Conservation (phyloP, 2,888 invertebrate species). For the Heteromyza rotundicornis region DNA sequence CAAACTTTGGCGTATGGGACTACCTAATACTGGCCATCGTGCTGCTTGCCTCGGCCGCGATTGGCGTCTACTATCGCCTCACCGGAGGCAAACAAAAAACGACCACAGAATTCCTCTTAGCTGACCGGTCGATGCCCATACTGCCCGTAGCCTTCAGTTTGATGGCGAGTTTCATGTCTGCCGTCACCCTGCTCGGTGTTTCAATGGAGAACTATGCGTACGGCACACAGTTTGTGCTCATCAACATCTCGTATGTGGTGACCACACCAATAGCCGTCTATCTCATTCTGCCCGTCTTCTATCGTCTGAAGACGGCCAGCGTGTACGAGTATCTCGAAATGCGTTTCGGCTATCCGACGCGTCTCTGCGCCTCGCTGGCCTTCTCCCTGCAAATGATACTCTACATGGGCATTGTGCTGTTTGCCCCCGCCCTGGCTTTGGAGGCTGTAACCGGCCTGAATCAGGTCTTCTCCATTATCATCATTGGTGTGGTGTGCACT, state of each 20-base stretch:
- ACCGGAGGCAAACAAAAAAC: conserved; percentile 87
- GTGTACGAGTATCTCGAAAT: conserved; percentile 92
- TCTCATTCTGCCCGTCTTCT: conserved; percentile 85
- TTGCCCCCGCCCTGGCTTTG: conserved; percentile 90
- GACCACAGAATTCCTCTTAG: conserved; percentile 83
- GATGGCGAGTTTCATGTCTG: conserved; percentile 95
- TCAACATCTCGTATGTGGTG: conserved; percentile 77
- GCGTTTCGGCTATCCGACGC: conserved; percentile 79
- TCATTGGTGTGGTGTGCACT: conserved; percentile 74
- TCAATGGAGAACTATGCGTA: conserved; percentile 85
- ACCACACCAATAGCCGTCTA: conserved; percentile 80
- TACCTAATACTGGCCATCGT: conserved; percentile 77
- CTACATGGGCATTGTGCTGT: conserved; percentile 90
- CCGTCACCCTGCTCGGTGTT: conserved; percentile 86
- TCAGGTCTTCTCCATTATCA: conserved; percentile 73
- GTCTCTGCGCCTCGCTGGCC: conserved; percentile 80
- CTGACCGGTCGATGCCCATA: conserved; percentile 80
- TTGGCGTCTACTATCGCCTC: conserved; percentile 85
- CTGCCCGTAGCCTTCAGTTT: conserved; percentile 84
- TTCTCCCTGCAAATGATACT: conserved; percentile 90
- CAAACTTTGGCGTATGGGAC: conserved; percentile 72
- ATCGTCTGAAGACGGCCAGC: conserved; percentile 81
- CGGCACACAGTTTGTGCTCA: conserved; percentile 80
- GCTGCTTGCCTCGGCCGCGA: conserved; percentile 73
- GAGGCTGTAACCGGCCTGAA: conserved; percentile 84